A percentile compares a stretch with the other conserved stretches of the same genome.
phyloP scores from a whole-genome alignment of 2,797 vertebrate species.

The Helostoma temminkii region DNA sequence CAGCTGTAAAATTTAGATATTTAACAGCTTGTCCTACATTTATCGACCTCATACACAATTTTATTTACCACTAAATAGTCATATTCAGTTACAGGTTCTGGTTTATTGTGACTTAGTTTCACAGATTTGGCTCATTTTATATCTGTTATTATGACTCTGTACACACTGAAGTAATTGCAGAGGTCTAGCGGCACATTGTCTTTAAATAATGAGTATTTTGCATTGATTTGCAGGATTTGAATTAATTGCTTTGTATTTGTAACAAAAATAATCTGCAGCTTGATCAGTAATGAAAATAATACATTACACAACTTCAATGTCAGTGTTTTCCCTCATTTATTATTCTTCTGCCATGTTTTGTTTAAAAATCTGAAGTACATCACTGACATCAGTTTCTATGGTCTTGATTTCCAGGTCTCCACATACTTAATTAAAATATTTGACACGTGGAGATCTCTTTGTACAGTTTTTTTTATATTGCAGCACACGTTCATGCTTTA shows the following conservation, averaged over 20 bases:
- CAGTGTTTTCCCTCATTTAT: neutral
- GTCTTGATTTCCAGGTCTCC: neutral
- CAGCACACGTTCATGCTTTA: slow-evolving; percentile 53
- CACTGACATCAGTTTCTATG: too few species aligned
- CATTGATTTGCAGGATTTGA: neutral
- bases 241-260: neutral
- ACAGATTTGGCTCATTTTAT: neutral
- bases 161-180: neutral
- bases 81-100: neutral
- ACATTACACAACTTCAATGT: neutral
- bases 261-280: neutral
- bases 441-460: neutral
- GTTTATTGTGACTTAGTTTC: neutral
- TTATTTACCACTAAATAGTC: neutral
- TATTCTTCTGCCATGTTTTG: too few species aligned
- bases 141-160: too few species aligned
- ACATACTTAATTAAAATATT: slow-evolving; percentile 5
- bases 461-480: neutral
- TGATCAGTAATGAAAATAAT: neutral
- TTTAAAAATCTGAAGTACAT: too few species aligned
- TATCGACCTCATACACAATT: neutral
- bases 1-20: too few species aligned
- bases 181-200: neutral
- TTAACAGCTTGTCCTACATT: neutral
- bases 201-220: neutral